These are phyloP conservation scores for Quadriops clusia DNA, from an alignment of 2,888 invertebrate species.

Conservation along the genomic window DNA sequence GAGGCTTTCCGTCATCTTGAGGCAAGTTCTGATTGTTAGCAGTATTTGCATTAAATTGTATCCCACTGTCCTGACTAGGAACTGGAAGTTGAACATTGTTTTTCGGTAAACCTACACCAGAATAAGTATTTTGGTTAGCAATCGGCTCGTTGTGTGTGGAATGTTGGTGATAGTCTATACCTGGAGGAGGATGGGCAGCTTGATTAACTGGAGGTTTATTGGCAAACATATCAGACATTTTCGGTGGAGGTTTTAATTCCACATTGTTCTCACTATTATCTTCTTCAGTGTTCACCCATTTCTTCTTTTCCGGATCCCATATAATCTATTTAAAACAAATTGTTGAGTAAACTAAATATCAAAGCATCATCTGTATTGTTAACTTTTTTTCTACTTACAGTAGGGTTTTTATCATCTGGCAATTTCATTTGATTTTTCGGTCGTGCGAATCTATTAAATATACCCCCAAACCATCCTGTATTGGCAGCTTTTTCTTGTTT, in stretches of 20 bases:
- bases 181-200: no score
- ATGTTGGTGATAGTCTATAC: slow-evolving; percentile 10
- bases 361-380: no score
- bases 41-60: not conserved
- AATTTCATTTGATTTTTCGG: slow-evolving; percentile 92
- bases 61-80: slow-evolving; percentile 3
- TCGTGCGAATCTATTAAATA: slow-evolving; percentile 72
- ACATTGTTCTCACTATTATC: slow-evolving; percentile 45
- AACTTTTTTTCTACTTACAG: slow-evolving; percentile 45
- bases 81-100: slow-evolving; percentile 3
- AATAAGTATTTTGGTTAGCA: slow-evolving; percentile 1
- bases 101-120: slow-evolving; percentile 5
- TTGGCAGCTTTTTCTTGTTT: slow-evolving; percentile 20
- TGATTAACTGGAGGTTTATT: slow-evolving; percentile 13
- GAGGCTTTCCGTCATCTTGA: no score
- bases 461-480: slow-evolving; percentile 73
- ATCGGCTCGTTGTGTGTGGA: no score
- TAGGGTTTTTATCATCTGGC: slow-evolving; percentile 88
- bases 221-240: slow-evolving; percentile 45
- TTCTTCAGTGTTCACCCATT: slow-evolving; percentile 76
- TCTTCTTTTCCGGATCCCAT: slow-evolving; percentile 79
- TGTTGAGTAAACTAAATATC: not conserved
- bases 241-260: slow-evolving; percentile 56
- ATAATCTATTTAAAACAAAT: slow-evolving; percentile 54
- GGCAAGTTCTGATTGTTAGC: no score